These are phyloP conservation scores for Xiphophorus hellerii DNA, from an alignment of 2,113 vertebrate genomes.

Conservation along the genomic window DNA sequence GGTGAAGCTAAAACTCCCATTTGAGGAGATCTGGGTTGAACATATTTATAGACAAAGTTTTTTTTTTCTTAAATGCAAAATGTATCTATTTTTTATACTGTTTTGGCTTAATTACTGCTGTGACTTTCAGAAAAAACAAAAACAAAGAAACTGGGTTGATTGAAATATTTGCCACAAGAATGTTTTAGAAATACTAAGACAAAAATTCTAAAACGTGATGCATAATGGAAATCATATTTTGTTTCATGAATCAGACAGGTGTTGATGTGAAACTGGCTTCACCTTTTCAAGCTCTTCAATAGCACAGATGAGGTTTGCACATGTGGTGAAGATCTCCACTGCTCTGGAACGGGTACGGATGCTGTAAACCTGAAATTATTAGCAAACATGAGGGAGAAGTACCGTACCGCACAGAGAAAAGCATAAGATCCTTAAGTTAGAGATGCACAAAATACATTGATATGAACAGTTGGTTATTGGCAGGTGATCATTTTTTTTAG, in stretches of 20 bases:
- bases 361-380: slow-evolving; percentile 87
- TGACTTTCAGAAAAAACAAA: not conserved
- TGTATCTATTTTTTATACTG: too few relatives aligned
- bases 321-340: slow-evolving; percentile 98
- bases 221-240: too few relatives aligned
- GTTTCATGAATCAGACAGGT: not conserved
- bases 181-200: not conserved
- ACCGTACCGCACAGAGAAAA: not conserved
- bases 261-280: slow-evolving; percentile 10
- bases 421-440: not conserved
- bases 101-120: too few relatives aligned
- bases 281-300: slow-evolving; percentile 99
- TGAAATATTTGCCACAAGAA: not conserved
- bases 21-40: too few relatives aligned
- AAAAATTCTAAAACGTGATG: not conserved
- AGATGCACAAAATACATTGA: too few relatives aligned
- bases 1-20: too few relatives aligned
- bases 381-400: not conserved
- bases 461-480: too few relatives aligned
- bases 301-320: slow-evolving; percentile 97
- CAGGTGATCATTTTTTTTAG: too few relatives aligned
- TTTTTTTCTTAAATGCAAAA: too few relatives aligned
- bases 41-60: too few relatives aligned
- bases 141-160: not conserved
- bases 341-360: slow-evolving; percentile 95